Base-by-base conservation (phyloP, 2,888 invertebrate species). In the Morpho achilles region DNA sequence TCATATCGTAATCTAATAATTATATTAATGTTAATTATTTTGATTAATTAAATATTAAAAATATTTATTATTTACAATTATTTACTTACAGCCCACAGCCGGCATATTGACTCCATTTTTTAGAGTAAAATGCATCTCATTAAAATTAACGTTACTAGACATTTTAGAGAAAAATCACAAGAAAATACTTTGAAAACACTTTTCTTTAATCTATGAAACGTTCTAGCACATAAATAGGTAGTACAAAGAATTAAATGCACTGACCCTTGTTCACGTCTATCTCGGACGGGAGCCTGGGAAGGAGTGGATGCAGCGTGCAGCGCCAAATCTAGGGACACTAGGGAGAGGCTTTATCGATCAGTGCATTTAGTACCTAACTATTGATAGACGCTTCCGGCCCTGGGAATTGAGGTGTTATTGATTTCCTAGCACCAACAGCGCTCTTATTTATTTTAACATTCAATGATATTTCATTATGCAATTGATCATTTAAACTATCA, bases 61-160 rank as follows among this genome's bases (percentile, higher is more conserved):
- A 5, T 32, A 32, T 32, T 5, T 32, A 3, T 32, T 32, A 32
- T 32, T 32, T 8, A 6, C 39, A 43, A 43, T 39, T 41, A 23
- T 23, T 7, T 63, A 77, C 84, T 83, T 73, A 85, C 84, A 65
- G 40, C 84, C 84, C 8, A 83, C 64, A n/a, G 75, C 72, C 9
- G 85, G 84, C 75, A 84, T 79, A 8, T 64, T 5, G 2, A 62
- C 49, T 3, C 77, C 79, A 67, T 76, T 81, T 52, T 77, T 81
- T 5, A 84, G 60, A 0, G 53, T 62, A 46, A 74, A 73, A 40
- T 64, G 65, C 53, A 54, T 62, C 8, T 58, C 54, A 43, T 56
- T 50, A 32, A 50, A 65, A 16, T 59, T 55, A 2, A 51, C n/a
- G 23, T 16, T 46, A 1, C 50, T 39, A n/a, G 58, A 56, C 59